Percentiles rank a stretch among this genome's conserved stretches.
phyloP scores from a whole-genome alignment of 2,888 invertebrate species.

The Digitonthophagus gazella region DNA sequence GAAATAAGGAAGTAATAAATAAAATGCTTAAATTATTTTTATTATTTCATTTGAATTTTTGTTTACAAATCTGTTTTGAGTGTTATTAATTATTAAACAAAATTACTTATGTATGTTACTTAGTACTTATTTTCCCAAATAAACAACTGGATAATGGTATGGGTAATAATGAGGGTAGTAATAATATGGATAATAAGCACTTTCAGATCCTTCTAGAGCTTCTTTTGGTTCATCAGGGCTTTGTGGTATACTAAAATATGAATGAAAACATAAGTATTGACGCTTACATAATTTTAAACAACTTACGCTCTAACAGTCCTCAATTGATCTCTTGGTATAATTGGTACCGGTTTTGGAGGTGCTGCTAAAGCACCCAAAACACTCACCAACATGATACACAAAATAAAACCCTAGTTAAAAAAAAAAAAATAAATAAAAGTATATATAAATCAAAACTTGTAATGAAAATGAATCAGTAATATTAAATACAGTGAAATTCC shows the following conservation, averaged over 20 bases:
- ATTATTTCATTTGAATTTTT: neutral
- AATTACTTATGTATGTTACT: too few relatives aligned
- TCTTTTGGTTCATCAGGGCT: slow-evolving; percentile 22
- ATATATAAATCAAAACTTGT: neutral
- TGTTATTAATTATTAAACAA: neutral
- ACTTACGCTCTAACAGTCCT: neutral
- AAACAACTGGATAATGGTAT: slow-evolving; percentile 28
- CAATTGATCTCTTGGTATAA: neutral
- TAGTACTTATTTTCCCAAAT: slow-evolving; percentile 26
- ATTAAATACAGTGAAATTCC: too few relatives aligned
- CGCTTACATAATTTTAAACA: neutral
- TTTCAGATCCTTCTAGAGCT: slow-evolving; percentile 32
- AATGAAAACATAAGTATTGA: neutral
- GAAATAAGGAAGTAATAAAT: neutral
- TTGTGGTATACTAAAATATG: slow-evolving; percentile 4
- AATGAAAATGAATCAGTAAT: too few relatives aligned
- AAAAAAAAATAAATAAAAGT: neutral
- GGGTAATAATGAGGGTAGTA: slow-evolving; percentile 29
- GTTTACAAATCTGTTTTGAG: neutral
- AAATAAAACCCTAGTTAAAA: neutral
- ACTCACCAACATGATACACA: neutral
- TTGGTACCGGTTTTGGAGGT: neutral
- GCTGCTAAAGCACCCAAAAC: neutral
- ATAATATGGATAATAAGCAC: slow-evolving; percentile 32
- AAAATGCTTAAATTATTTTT: neutral